These are phyloP conservation scores for Hydrocynus forskahlii DNA, from an alignment of 2,797 vertebrate genomes.

Conservation along the genomic window DNA sequence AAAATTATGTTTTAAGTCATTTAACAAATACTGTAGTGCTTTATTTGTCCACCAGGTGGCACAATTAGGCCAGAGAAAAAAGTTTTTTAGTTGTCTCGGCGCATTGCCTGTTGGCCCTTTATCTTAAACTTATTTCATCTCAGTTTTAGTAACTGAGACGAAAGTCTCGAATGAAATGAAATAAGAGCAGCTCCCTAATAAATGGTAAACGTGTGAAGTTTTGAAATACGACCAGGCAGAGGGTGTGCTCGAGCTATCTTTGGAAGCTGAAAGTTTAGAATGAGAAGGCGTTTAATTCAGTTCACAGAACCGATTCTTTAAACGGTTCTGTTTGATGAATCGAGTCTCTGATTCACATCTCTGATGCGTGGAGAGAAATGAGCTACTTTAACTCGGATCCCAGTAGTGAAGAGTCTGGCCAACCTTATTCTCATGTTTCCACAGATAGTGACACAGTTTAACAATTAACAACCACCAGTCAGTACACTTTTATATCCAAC, in stretches of 20 bases:
- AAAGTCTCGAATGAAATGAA: no score
- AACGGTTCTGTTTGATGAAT: not conserved
- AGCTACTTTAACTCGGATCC: no score
- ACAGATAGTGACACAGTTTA: no score
- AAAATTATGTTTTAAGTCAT: not conserved
- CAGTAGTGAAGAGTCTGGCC: not conserved
- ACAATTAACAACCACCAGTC: no score
- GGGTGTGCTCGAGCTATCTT: not conserved
- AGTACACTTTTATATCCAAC: no score
- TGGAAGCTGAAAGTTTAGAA: not conserved
- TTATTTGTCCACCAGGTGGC: slow-evolving; percentile 12
- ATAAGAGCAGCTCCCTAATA: not conserved
- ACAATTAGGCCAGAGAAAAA: not conserved
- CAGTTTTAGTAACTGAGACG: no score
- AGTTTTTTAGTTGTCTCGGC: slow-evolving; percentile 19
- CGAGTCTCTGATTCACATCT: not conserved
- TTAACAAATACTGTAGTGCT: not conserved
- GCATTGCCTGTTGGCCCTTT: slow-evolving; percentile 34
- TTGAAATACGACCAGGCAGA: not conserved
- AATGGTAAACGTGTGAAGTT: not conserved
- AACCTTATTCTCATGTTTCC: not conserved
- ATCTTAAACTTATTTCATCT: not conserved
- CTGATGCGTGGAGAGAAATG: not conserved
- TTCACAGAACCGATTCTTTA: not conserved
- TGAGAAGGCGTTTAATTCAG: not conserved